Evolutionary conservation across 92 coral and sea anemone genomes (phyloP).

Genomic region (Palythoa grandis): DNA sequence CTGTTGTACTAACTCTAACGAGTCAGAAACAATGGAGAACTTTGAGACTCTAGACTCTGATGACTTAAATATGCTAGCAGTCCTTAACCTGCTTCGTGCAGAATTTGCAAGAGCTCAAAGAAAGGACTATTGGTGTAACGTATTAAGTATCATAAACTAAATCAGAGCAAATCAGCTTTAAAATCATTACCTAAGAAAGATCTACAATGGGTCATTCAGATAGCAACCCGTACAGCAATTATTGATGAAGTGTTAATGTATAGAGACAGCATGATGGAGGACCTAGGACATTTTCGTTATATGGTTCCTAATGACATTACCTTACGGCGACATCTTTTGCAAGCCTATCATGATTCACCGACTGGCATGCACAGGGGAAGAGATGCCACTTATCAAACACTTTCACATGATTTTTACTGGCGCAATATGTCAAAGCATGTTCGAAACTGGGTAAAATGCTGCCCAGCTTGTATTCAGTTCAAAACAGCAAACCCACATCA

Average conservation of each 20-base stretch:
- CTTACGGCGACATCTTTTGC: no score
- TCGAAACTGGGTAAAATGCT: no score
- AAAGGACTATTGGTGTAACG: slow-evolving; percentile 57
- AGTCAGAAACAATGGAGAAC: slow-evolving; percentile 20
- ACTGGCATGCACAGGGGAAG: slow-evolving; percentile 47
- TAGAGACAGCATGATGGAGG: no score
- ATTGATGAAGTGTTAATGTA: slow-evolving; percentile 49
- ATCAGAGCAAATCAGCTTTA: slow-evolving; percentile 23
- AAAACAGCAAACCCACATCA: no score
- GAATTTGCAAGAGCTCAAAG: slow-evolving; percentile 52
- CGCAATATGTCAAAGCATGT: slow-evolving; percentile 38
- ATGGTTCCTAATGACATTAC: no score
- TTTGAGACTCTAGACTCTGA: slow-evolving; percentile 45
- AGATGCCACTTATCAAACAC: slow-evolving; percentile 63
- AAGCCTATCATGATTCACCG: no score
- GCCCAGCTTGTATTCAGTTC: no score
- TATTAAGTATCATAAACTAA: slow-evolving; percentile 42
- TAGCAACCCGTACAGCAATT: slow-evolving; percentile 55
- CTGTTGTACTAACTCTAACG: background rate
- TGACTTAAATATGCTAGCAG: slow-evolving; percentile 38
- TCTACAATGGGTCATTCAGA: slow-evolving; percentile 58
- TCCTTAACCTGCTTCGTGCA: slow-evolving; percentile 40
- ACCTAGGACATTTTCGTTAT: no score
- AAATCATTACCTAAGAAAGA: slow-evolving; percentile 45
- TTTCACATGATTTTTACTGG: slow-evolving; percentile 61